Base-by-base conservation (phyloP, 2,113 vertebrate species). In the Lepus europaeus region DNA sequence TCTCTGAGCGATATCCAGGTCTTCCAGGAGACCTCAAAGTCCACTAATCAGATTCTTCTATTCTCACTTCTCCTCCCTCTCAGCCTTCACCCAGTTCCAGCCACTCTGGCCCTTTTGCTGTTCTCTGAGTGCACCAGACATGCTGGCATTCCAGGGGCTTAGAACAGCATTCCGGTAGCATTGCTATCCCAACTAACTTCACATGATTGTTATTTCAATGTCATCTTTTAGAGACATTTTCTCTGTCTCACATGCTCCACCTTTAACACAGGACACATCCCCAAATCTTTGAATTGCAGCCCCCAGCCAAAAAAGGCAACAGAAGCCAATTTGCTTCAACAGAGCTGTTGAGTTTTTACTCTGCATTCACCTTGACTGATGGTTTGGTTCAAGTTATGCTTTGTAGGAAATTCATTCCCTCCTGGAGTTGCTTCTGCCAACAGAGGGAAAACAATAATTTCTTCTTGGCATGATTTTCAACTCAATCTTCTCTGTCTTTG, bases 321-420 rank as follows among this genome's bases (percentile, higher is more conserved):
- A 59, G n/a, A 84, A 19, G 12, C 27, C 70, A 63, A 25, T 59
- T n/a, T 69, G 74, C 39, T 95, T 85, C 85, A 82, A 77, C 20
- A 88, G 77, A 93, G 89, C 66, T 90, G 12, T 82, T 69, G 92
- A 56, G 53, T 68, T 87, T 93, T 89, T 68, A 51, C 53, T 86
- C n/a, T 89, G 53, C 53, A 73, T 95, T 97, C 95, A 95, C 78
- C 82, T 96, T 96, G 93, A 97, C 39, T 88, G 94, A 97, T 94
- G 73, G 56, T 88, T 95, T 97, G 39, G 88, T 95, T 93, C 93
- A 95, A 92, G 91, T 90, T 96, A 85, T 78, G 59, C 74, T 95
- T 95, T 94, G 91, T 88, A 39, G 77, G 51, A 96, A 88, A 96
- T 96, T 93, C 53, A 90, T 94, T 95, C 36, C 64, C 69, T 90